Percentiles rank a stretch among this genome's conserved stretches.
Conservation (phyloP, 2,113 vertebrate genomes). For the Philantomba maxwellii region DNA sequence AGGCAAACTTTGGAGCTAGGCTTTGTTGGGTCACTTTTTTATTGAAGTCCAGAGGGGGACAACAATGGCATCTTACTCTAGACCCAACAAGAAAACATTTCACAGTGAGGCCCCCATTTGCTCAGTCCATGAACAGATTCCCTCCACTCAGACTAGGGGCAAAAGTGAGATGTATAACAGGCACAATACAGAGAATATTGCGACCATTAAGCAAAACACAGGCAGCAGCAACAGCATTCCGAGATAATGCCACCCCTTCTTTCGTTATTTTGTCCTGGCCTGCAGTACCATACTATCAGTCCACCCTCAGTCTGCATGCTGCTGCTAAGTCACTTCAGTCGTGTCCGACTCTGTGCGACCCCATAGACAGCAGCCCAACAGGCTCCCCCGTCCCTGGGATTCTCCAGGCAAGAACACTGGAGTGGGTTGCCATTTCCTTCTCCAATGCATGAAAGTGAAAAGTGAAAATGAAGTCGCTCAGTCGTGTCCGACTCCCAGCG, state of each 20-base stretch:
- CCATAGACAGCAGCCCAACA: too few relatives aligned
- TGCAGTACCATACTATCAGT: neutral
- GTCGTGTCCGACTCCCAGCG: too few relatives aligned
- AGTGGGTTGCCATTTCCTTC: too few relatives aligned
- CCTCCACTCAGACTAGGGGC: neutral
- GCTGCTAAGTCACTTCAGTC: too few relatives aligned
- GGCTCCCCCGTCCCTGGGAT: too few relatives aligned
- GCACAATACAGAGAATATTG: neutral
- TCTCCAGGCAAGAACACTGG: too few relatives aligned
- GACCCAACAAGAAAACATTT: neutral
- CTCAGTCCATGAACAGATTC: neutral
- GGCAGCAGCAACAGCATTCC: neutral
- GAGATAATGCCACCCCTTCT: neutral
- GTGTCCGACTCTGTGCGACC: rapidly evolving
- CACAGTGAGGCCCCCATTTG: neutral
- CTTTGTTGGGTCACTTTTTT: neutral
- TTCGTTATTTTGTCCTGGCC: neutral
- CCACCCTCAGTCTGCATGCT: neutral
- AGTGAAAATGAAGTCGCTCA: too few relatives aligned
- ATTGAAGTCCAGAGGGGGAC: neutral
- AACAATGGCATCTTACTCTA: neutral
- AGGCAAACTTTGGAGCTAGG: neutral
- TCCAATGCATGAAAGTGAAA: too few relatives aligned
- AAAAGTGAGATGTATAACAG: neutral
- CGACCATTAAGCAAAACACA: neutral